Percentiles rank a stretch among this genome's conserved stretches.
These are phyloP conservation scores for Pollenia griseotomentosa DNA, from an alignment of 2,888 invertebrate genomes.

Conservation along the genomic window DNA sequence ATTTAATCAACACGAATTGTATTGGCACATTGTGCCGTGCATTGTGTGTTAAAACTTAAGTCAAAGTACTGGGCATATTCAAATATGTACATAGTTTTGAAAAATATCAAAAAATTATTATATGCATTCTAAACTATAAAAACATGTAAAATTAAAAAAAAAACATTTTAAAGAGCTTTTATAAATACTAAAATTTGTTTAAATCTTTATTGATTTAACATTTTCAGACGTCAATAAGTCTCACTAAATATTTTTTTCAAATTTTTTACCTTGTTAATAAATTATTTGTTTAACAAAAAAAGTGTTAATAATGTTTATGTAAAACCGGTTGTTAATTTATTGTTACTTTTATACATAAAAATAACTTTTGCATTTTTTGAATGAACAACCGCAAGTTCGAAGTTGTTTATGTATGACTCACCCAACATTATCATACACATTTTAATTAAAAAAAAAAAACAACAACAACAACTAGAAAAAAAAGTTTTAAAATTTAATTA, in stretches of 20 bases:
- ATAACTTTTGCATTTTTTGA: background rate
- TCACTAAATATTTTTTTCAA: background rate
- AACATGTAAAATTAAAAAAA: too few relatives aligned
- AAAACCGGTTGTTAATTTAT: slow-evolving; percentile 44
- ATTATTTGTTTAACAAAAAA: background rate
- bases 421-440: background rate
- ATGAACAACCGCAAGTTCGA: slow-evolving; percentile 25
- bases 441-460: background rate
- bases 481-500: background rate
- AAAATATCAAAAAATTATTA: too few relatives aligned
- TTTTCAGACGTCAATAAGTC: background rate
- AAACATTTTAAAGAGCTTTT: too few relatives aligned
- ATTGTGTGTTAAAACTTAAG: too few relatives aligned
- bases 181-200: background rate
- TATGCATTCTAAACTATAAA: too few relatives aligned
- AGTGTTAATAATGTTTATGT: slow-evolving; percentile 16
- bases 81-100: too few relatives aligned
- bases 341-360: background rate
- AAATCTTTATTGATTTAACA: background rate
- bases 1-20: too few relatives aligned
- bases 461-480: background rate
- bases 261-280: background rate
- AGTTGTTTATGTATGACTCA: slow-evolving; percentile 43
- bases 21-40: too few relatives aligned
- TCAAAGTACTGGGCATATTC: too few relatives aligned